phyloP scores from a whole-genome alignment of 2,113 vertebrate genomes.

The Hippocampus mohnikei region DNA sequence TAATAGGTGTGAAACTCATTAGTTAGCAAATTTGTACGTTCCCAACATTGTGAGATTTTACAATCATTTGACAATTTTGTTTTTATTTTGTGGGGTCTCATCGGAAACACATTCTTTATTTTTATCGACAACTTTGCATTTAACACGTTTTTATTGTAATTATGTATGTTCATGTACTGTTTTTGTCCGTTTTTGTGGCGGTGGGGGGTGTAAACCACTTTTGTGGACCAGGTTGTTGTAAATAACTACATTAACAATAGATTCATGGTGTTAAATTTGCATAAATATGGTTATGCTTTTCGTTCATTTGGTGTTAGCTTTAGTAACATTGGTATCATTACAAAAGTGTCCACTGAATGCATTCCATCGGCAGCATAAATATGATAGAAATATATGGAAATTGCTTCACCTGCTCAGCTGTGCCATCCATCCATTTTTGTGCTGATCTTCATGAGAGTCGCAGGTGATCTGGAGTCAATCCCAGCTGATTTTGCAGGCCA shows the following conservation, averaged over 20 bases:
- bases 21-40: background rate
- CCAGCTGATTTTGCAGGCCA: background rate
- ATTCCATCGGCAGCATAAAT: background rate
- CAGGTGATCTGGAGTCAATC: background rate
- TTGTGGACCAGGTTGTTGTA: background rate
- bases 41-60: no score
- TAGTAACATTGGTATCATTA: background rate
- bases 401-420: no score
- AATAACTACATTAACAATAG: background rate
- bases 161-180: background rate
- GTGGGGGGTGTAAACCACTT: no score
- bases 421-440: no score
- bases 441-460: background rate
- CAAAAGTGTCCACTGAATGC: background rate
- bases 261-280: background rate
- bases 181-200: background rate
- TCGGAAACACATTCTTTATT: slow-evolving; percentile 7
- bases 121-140: background rate
- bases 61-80: background rate
- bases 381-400: no score
- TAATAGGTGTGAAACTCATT: background rate
- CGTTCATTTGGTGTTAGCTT: background rate
- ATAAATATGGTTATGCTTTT: no score
- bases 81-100: slow-evolving; percentile 30
- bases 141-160: background rate